Base-by-base conservation (phyloP, 1,140 invertebrate species). In the Hyles vespertilio region DNA sequence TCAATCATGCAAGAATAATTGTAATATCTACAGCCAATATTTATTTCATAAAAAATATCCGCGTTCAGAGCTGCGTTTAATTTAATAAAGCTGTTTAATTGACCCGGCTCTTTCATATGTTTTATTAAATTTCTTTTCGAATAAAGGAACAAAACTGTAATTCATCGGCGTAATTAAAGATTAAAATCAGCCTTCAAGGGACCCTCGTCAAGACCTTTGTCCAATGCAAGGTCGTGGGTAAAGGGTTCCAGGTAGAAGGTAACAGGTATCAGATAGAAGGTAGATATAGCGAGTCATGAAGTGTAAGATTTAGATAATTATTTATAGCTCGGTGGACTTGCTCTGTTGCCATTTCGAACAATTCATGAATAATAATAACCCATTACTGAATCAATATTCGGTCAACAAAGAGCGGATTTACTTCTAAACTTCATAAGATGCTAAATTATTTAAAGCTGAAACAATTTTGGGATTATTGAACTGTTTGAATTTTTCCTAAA, bases 201-300 rank as follows among this genome's bases (percentile, higher is more conserved):
- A 67, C 65, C 65, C 61, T 63, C 51, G 58, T 60, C 65, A 67
- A 56, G 59, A 58, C 51, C 55, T 56, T 40, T 40, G 58, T 22
- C 47, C 51, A 55, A 60, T 50, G 47, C 10, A 48, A 48, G 47
- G 47, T n/a, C 47, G n/a, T 6, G 11, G 47, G 22, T 11, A 22
- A 2, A 48, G 6, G n/a, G 22, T 46, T 22, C 22, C 22, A 22
- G 22, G 22, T 22, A 22, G 22, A 22, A 22, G 22, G 22, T 22
- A 22, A 22, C 22, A 22, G 22, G 22, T 22, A 22, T 22, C 22
- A 22, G 22, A 2, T 22, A 22, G 22, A 22, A 22, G 22, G 22
- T 22, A 22, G 22, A 22, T 22, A 22, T 22, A 22, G 36, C 36
- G 36, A 40, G 36, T 6, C 10, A 11, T n/a, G 46, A 62, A 55